Percentiles rank a stretch among this genome's conserved stretches.
These are phyloP conservation scores for Ibycter americanus DNA, from an alignment of 2,797 vertebrate genomes.

Conservation along the genomic window DNA sequence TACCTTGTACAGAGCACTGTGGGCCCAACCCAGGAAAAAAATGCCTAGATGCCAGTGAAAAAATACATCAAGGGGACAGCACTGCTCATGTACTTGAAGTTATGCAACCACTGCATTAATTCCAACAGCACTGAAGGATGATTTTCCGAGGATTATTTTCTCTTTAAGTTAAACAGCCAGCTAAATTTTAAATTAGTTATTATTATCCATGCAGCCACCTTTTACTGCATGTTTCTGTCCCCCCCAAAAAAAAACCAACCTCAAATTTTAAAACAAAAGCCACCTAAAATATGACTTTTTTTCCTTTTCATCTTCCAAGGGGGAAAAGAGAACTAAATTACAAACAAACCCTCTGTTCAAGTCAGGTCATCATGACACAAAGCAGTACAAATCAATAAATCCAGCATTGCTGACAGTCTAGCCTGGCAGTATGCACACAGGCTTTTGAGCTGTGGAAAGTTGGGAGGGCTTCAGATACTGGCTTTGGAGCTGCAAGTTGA, in stretches of 20 bases:
- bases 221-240: background rate
- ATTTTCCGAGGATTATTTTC: background rate
- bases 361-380: conserved; percentile 79
- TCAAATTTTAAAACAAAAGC: conserved; percentile 7
- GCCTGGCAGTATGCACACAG: conserved; percentile 34
- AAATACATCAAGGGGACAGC: background rate
- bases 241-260: background rate
- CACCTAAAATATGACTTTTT: background rate
- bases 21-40: background rate
- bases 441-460: conserved; percentile 44
- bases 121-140: background rate
- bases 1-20: background rate
- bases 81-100: background rate
- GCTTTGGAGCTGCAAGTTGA: background rate
- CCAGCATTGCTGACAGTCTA: conserved; percentile 64
- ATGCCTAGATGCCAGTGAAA: background rate
- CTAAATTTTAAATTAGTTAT: background rate
- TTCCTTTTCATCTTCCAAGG: conserved; percentile 19
- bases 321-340: conserved; percentile 43
- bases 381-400: conserved; percentile 71
- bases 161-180: background rate
- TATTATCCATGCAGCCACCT: background rate
- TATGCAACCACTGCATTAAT: background rate
- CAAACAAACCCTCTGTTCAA: conserved; percentile 65
- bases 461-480: conserved; percentile 9